phyloP scores from a whole-genome alignment of 2,113 vertebrate species.

The Istiophorus platypterus region DNA sequence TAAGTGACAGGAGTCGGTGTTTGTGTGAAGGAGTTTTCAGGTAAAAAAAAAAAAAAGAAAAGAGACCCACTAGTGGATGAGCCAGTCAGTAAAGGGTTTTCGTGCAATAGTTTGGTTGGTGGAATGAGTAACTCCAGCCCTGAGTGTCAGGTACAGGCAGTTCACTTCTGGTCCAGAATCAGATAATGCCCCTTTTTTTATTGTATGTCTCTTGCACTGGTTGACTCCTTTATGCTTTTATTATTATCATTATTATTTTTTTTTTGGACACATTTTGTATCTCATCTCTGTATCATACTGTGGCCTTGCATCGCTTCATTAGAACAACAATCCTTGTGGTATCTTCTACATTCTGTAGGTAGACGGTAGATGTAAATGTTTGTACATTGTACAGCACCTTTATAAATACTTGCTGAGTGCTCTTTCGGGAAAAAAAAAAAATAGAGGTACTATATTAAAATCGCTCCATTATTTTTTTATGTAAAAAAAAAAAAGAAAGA shows the following conservation, averaged over 20 bases:
- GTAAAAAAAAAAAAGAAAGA: conserved; percentile 83
- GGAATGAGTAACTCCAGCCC: conserved; percentile 58
- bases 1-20: conserved; percentile 36
- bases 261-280: conserved; percentile 44
- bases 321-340: conserved; percentile 80
- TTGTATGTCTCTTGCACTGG: conserved; percentile 49
- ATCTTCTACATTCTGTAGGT: conserved; percentile 85
- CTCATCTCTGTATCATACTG: conserved; percentile 77
- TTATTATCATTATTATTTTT: too few relatives aligned
- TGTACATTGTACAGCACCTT: conserved; percentile 99
- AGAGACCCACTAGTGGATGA: conserved; percentile 9
- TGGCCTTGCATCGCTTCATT: conserved; percentile 90
- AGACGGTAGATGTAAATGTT: conserved; percentile 94
- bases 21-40: conserved; percentile 59
- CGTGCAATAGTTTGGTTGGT: conserved; percentile 77
- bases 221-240: conserved; percentile 40
- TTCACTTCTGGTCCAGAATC: conserved; percentile 47
- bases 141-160: conserved; percentile 49
- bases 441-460: conserved; percentile 87
- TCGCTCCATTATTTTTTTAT: conserved; percentile 99
- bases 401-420: conserved; percentile 90
- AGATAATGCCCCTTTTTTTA: conserved; percentile 38
- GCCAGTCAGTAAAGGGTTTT: conserved; percentile 44
- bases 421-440: conserved; percentile 73
- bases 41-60: conserved; percentile 12